Conservation (phyloP, 2,888 invertebrate genomes). For the Melinopterus prodromus region DNA sequence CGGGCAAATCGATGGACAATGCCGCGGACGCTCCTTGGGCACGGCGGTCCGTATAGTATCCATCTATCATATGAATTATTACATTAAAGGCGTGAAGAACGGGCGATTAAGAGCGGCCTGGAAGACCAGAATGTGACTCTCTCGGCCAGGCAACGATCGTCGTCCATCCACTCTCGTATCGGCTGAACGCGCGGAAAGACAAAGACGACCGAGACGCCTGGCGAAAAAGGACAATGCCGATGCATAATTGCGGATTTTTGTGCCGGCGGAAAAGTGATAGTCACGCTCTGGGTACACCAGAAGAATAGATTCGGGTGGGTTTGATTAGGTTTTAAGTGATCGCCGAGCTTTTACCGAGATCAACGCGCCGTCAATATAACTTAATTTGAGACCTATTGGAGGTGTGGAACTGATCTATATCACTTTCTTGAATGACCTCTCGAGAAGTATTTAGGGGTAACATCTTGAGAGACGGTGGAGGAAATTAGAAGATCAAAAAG, state of each 20-base stretch:
- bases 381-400: neutral
- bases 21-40: constrained; percentile 30
- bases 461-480: neutral
- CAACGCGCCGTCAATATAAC: neutral
- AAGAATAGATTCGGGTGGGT: neutral
- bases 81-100: constrained; percentile 40
- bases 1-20: constrained; percentile 35
- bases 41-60: constrained; percentile 22
- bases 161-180: constrained; percentile 5
- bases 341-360: neutral
- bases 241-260: neutral
- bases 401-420: neutral
- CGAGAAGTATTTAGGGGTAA: neutral
- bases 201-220: neutral
- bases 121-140: constrained; percentile 19
- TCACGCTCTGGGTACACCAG: neutral
- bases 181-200: neutral
- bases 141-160: neutral
- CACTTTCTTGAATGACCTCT: neutral
- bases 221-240: neutral
- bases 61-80: constrained; percentile 42
- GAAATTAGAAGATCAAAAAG: neutral
- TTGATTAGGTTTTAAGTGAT: neutral
- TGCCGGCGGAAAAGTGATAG: neutral
- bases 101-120: constrained; percentile 28